Evolutionary conservation across 2,113 vertebrate species (phyloP).

Genomic region (Podarcis cretensis): DNA sequence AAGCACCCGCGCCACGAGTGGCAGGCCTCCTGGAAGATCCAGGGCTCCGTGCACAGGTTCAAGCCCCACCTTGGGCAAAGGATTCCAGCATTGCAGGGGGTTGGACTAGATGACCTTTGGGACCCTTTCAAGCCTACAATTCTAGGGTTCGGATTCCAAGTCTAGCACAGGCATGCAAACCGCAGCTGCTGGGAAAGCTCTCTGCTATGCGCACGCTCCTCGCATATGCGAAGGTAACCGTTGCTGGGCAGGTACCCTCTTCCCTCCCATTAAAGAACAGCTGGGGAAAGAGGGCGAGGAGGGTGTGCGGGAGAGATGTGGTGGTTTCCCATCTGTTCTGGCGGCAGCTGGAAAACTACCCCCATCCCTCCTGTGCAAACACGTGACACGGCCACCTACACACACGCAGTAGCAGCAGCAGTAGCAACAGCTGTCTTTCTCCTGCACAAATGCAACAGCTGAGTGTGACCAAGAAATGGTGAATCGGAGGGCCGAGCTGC

Average conservation of each 20-base stretch:
- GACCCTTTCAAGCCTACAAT: not conserved
- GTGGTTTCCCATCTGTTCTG: not conserved
- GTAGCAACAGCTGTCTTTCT: no score
- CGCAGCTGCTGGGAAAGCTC: not conserved
- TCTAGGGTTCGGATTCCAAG: no score
- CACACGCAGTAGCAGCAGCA: not conserved
- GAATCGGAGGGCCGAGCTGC: not conserved
- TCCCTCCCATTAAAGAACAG: not conserved
- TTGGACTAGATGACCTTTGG: no score
- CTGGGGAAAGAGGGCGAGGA: not conserved
- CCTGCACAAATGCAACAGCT: not conserved
- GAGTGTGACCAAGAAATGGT: not conserved
- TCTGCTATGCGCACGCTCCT: not conserved
- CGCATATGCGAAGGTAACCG: accelerated
- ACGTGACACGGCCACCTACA: not conserved
- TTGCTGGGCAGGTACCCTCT: not conserved
- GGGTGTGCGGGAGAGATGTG: not conserved
- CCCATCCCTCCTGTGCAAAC: not conserved
- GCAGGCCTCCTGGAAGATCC: not conserved
- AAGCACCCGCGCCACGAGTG: not conserved
- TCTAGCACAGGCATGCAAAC: not conserved
- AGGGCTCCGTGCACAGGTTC: not conserved
- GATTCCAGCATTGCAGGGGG: no score
- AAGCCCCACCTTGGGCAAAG: no score
- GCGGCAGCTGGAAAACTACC: not conserved